A percentile compares a stretch with the other conserved stretches of the same genome.
These are phyloP conservation scores for Aporrectodea caliginosa DNA, from an alignment of 1,140 invertebrate species.

Conservation along the genomic window DNA sequence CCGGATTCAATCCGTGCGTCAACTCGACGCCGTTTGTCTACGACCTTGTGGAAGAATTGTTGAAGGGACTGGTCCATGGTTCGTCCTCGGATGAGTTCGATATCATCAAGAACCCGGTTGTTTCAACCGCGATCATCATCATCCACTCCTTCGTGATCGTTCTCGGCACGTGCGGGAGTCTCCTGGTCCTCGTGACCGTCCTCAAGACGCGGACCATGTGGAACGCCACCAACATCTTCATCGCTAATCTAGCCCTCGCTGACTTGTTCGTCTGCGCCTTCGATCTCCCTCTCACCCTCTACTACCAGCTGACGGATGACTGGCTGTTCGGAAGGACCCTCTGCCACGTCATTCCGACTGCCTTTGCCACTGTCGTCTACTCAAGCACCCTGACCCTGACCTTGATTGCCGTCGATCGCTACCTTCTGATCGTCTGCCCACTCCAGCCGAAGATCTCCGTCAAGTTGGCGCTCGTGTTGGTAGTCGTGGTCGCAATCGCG, in stretches of 20 bases:
- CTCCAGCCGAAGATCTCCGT: conserved; percentile 21
- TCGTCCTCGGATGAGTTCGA: conserved; percentile 14
- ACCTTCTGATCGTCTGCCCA: conserved; percentile 27
- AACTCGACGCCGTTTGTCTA: too few relatives aligned
- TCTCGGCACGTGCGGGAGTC: conserved; percentile 27
- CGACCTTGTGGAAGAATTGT: too few relatives aligned
- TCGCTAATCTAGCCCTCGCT: conserved; percentile 33
- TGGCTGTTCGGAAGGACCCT: conserved; percentile 28
- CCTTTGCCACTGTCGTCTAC: conserved; percentile 29
- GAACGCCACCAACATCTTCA: conserved; percentile 35
- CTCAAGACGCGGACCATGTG: conserved; percentile 24
- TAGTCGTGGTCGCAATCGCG: conserved; percentile 23
- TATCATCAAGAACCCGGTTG: conserved; percentile 4
- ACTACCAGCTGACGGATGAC: conserved; percentile 25
- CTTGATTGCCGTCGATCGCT: conserved; percentile 32
- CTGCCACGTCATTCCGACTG: conserved; percentile 26
- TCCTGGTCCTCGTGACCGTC: conserved; percentile 31
- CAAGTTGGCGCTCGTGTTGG: conserved; percentile 24
- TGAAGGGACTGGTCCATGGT: too few relatives aligned
- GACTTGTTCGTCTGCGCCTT: conserved; percentile 32
- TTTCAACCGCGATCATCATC: conserved; percentile 16
- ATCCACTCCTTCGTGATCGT: conserved; percentile 25
- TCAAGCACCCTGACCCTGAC: conserved; percentile 27
- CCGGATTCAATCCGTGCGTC: too few relatives aligned
- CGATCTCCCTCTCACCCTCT: conserved; percentile 29